These are phyloP conservation scores for Paratilapia polleni DNA, from an alignment of 2,113 vertebrate genomes.

Conservation along the genomic window DNA sequence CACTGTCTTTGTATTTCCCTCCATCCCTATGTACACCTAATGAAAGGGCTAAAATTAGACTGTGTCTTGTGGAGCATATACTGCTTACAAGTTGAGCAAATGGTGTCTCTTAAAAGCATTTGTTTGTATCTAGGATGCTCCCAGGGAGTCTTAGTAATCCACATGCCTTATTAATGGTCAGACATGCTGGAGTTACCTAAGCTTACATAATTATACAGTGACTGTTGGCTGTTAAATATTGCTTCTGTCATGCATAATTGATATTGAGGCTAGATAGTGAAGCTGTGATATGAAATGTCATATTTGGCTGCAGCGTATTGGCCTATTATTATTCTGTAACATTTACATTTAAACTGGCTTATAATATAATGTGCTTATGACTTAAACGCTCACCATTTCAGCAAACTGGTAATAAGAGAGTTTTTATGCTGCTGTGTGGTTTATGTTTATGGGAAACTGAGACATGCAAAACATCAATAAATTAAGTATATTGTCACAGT, in stretches of 20 bases:
- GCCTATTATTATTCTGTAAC: constrained; percentile 32
- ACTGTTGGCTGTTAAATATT: constrained; percentile 40
- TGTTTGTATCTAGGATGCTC: constrained; percentile 61
- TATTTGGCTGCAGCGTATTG: constrained; percentile 29
- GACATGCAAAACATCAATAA: constrained; percentile 1
- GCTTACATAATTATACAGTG: constrained; percentile 47
- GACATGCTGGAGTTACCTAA: constrained; percentile 36
- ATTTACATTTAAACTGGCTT: constrained; percentile 36
- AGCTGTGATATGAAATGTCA: constrained; percentile 66
- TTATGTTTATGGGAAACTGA: neutral
- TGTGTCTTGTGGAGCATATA: constrained; percentile 36
- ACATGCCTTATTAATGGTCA: constrained; percentile 60
- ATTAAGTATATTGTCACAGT: neutral
- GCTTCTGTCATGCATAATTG: constrained; percentile 51
- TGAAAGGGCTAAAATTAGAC: constrained; percentile 77
- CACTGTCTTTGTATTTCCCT: constrained; percentile 44
- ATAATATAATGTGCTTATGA: neutral
- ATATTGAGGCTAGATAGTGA: constrained; percentile 41
- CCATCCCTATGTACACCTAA: constrained; percentile 50
- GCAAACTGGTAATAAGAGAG: neutral
- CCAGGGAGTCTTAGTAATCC: constrained; percentile 15
- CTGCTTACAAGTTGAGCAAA: constrained; percentile 33
- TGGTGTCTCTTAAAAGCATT: constrained; percentile 57
- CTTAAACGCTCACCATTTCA: neutral
- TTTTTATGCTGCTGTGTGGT: neutral